Evolutionary conservation across 2,888 invertebrate genomes (phyloP), one percentile per base, ranked within the genome.

Genomic region (Celastrina argiolus): DNA sequence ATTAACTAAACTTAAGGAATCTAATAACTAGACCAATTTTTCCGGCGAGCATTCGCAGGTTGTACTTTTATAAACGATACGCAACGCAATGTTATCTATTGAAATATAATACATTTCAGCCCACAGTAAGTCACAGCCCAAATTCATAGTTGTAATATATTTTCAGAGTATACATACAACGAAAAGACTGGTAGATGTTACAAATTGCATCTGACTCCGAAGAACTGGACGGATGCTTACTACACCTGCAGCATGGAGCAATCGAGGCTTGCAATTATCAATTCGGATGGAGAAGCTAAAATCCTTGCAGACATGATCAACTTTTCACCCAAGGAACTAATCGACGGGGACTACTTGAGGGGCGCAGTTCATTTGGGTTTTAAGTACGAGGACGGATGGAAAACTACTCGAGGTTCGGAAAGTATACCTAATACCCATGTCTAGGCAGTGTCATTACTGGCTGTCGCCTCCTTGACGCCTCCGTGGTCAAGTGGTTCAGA

Each of bases 201-300:
- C 74, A 88, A 87, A 69, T 81, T 86, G 67, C 87, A 88, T 67
- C 67, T 80, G 22, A 73, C 71, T 0, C 84, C 85, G 0, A 74
- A 71, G 69, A 84, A 75, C 59, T 89, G 89, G 88, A 74, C 75
- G 0, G 83, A 85, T 0, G 87, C 88, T 0, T 78, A 78, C 41
- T 73, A 74, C 1, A 71, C 77, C 2, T 89, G 89, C 70, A 75
- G 74, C 31, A 77, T 78, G 0, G 88, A 88, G 66, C 80, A 80
- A 64, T 84, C 84, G 0, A 81, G 84, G 68, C 70, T 87, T 16
- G 84, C 85, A 6, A 74, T 87, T 14, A 78, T 85, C 41, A 81
- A 87, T 67, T 81, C 76, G 14, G 75, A 82, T 36, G 69, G 68
- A 0, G 87, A 88, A 67, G 81, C 81, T 0, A 72, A 79, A 1